Conservation (phyloP, 2,113 vertebrate genomes). For the Nesoenas mayeri region DNA sequence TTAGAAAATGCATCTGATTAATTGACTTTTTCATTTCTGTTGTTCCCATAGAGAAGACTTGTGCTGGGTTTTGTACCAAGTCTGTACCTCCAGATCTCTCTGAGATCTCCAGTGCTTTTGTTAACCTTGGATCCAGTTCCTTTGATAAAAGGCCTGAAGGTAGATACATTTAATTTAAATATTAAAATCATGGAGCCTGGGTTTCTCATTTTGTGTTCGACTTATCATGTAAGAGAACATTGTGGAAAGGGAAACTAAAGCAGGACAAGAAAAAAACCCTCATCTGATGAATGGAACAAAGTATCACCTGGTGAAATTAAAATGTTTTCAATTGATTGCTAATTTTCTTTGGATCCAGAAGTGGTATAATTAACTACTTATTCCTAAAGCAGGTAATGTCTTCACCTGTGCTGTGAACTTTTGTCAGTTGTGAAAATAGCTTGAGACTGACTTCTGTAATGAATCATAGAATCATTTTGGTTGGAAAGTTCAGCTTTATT, state of each 20-base stretch:
- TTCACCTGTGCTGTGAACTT: not conserved
- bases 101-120: not conserved
- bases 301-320: not conserved
- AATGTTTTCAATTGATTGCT: not conserved
- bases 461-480: not conserved
- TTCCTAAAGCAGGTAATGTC: not conserved
- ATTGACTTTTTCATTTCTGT: not conserved
- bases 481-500: not conserved
- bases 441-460: not conserved
- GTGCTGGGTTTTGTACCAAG: not conserved
- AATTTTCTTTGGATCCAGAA: not conserved
- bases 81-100: not conserved
- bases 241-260: not conserved
- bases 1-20: not conserved
- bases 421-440: not conserved
- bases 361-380: not conserved
- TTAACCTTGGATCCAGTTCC: not conserved
- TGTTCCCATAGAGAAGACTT: not conserved
- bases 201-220: not conserved
- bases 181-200: not conserved
- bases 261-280: not conserved
- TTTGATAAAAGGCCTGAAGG: not conserved
- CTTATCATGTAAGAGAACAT: not conserved
- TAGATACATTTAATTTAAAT: not conserved
- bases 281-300: not conserved